Evolutionary conservation across 2,113 vertebrate species (phyloP), one percentile per base, ranked within the genome.

Genomic region (Ceratotherium simum): DNA sequence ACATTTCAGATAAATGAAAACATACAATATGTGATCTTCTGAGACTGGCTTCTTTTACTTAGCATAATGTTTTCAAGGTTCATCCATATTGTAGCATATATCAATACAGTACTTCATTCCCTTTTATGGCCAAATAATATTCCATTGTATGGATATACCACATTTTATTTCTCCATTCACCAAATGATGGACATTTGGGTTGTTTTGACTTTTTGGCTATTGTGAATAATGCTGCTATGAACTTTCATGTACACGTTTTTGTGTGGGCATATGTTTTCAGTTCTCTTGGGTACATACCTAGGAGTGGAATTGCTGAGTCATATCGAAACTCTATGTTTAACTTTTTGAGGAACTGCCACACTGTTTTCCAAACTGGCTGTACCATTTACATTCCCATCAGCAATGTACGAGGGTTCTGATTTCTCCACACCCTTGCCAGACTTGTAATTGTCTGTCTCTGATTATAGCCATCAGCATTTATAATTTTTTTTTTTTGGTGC

Each of bases 341-440:
- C 56, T 67, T 95, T 90, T 56, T 90, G 72, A 96, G 46, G 70
- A 89, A 84, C 2, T 51, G 83, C 70, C 39, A 65, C 60, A 80
- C 6, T 72, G 54, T 78, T 51, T 87, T 82, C 73, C 84, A 46
- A 84, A 83, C 33, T 25, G 48, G 25, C 9, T 18, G 31, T 12
- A 58, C 17, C 27, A 58, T 58, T 85, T 48, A 88, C 18, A 65
- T 25, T 83, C 39, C 81, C 75, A 54, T 70, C 29, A 54, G 29
- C 25, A 83, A 48, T 2, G 36, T 33, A 13, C 0, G 8, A 89
- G n/a, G 25, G 48, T 51, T 67, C 78, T 18, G 60, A 67, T 82
- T 76, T 76, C 69, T 92, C 56, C 23, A 7, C 14, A 56, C 60
- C 29, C 36, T 84, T 36, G 21, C 8, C 56, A 10, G 64, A 36